Base-by-base conservation (phyloP, 2,797 vertebrate genomes). In the Tapirus indicus region DNA sequence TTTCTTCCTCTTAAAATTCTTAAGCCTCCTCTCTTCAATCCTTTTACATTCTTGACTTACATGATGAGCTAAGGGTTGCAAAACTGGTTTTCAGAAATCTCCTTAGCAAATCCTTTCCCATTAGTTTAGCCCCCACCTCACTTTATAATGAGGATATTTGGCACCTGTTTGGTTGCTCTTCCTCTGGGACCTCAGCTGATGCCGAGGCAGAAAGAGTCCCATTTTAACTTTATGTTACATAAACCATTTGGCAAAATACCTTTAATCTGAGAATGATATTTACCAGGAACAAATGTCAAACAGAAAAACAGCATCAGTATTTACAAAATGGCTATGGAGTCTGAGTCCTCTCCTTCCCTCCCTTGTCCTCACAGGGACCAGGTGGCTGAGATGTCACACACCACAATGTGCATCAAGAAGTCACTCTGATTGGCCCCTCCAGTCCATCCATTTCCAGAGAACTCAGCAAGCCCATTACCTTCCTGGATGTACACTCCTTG, bases 81-180 rank as follows among this genome's bases (percentile, higher is more conserved):
- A 58, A 54, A 79, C 44, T 90, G 17, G 11, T 83, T 97, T 93
- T 86, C 54, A 82, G 52, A 94, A 96, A 54, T 69, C 17, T 60
- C 41, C 44, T 62, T 74, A 41, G 18, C 8, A 83, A 77, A 54
- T 44, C 12, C 32, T 74, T 62, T 62, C 11, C 64, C 27, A 5
- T 32, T 41, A 49, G 25, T 23, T 92, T 11, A 90, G 23, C 58
- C n/a, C 29, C n/a, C 38, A 38, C 38, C 49, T 60, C 29, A 35
- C 12, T 86, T 25, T 82, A 20, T 68, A 71, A 49, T 52, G 18
- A 91, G 4, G 49, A 20, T 58, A 41, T 23, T 7, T 56, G 18
- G 12, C 7, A 49, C 32, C 62, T 49, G 7, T 86, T 41, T 88
- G 32, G 14, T 69, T 83, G 56, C 74, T 95, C 35, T 56, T 52